Evolutionary conservation across 2,797 vertebrate species (phyloP).

Genomic region (Sphenopsis melanotis): DNA sequence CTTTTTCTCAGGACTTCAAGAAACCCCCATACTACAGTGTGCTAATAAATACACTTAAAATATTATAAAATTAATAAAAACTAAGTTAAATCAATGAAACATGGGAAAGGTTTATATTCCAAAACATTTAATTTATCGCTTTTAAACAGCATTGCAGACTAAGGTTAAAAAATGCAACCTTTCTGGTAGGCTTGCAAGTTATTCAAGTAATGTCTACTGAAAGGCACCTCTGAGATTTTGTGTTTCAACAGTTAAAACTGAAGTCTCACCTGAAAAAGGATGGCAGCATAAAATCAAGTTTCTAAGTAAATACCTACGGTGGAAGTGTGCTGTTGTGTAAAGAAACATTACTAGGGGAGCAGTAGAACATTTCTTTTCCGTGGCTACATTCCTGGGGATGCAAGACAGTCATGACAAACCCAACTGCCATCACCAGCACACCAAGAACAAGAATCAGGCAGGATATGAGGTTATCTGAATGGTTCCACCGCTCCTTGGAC

Average conservation of each 20-base stretch:
- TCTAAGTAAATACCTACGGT: constrained; percentile 29
- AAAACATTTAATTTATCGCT: not conserved
- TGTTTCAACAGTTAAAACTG: not conserved
- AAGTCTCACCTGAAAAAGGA: not conserved
- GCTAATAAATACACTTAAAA: not conserved
- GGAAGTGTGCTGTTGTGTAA: constrained; percentile 65
- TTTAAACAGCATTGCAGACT: not conserved
- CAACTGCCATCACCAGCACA: constrained; percentile 84
- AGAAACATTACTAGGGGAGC: constrained; percentile 77
- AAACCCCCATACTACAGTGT: not conserved
- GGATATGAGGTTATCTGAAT: constrained; percentile 82
- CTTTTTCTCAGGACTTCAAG: not conserved
- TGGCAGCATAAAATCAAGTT: not conserved
- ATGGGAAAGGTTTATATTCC: not conserved
- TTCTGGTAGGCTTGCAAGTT: not conserved
- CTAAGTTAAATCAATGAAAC: not conserved
- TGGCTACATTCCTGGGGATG: constrained; percentile 88
- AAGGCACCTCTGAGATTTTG: not conserved
- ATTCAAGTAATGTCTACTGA: not conserved
- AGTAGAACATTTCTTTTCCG: constrained; percentile 93
- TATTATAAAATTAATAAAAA: not conserved
- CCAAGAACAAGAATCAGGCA: constrained; percentile 80
- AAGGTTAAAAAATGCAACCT: not conserved
- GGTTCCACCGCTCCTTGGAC: constrained; percentile 83
- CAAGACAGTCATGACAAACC: constrained; percentile 83